A percentile compares a stretch with the other conserved stretches of the same genome.
Evolutionary conservation across 2,888 invertebrate species (phyloP).

Genomic region (Andrena chrysosceles): DNA sequence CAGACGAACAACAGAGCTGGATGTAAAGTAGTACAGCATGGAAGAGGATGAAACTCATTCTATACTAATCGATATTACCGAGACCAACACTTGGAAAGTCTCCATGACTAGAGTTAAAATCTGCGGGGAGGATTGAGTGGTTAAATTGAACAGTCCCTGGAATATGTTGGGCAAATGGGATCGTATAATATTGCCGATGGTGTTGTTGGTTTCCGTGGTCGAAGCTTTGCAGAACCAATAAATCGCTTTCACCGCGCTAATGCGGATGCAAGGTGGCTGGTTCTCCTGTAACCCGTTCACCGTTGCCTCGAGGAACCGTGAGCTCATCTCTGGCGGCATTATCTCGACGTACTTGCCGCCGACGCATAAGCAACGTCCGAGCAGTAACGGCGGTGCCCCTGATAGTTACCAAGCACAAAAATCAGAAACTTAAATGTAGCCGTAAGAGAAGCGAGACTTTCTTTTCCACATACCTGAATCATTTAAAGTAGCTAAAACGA

Average conservation of each 20-base stretch:
- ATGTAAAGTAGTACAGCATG: background rate
- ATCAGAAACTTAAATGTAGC: background rate
- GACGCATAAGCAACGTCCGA: slow-evolving; percentile 87
- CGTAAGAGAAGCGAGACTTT: background rate
- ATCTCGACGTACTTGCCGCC: slow-evolving; percentile 86
- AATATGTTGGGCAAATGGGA: slow-evolving; percentile 81
- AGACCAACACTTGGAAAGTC: slow-evolving; percentile 78
- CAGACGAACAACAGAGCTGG: slow-evolving; percentile 37
- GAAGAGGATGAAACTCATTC: background rate
- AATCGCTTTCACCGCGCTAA: slow-evolving; percentile 86
- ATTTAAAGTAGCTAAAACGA: slow-evolving; percentile 86
- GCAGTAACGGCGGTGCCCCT: slow-evolving; percentile 86
- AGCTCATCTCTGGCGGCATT: slow-evolving; percentile 85
- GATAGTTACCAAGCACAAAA: background rate
- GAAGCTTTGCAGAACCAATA: slow-evolving; percentile 85
- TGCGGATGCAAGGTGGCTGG: slow-evolving; percentile 86
- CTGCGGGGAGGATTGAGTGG: slow-evolving; percentile 79
- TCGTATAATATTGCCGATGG: slow-evolving; percentile 75
- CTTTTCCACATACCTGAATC: slow-evolving; percentile 81
- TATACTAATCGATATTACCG: slow-evolving; percentile 70
- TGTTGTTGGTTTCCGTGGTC: slow-evolving; percentile 64
- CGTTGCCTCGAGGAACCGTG: slow-evolving; percentile 86
- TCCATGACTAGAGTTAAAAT: slow-evolving; percentile 80
- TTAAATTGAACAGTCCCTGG: slow-evolving; percentile 79
- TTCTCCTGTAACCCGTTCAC: slow-evolving; percentile 86